Evolutionary conservation across 2,888 invertebrate species (phyloP), one percentile per base, ranked within the genome.

Genomic region (Pandemis heparana): DNA sequence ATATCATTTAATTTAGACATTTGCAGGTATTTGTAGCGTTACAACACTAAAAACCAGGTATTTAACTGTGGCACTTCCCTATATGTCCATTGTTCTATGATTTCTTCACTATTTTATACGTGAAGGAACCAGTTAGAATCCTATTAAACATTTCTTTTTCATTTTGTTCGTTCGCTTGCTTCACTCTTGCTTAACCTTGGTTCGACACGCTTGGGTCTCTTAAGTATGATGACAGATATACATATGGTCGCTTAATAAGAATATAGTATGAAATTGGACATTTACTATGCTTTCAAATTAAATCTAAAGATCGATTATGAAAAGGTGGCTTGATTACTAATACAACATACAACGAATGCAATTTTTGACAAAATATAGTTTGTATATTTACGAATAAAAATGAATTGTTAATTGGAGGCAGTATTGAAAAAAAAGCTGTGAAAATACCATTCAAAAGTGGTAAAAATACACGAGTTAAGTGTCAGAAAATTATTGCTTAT

Each of bases 111-210:
- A 51, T 32, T 65, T 43, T 2, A 16, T 53, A 39, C 16, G 41
- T 46, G 64, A 64, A 68, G 62, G 59, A 48, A 73, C 43, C 68
- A 18, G n/a, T 64, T 53, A 61, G 38, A 43, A 16, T 43, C 60
- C 64, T 73, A 23, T 74, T 48, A 60, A 61, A 53, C 61, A 41
- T 59, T 62, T 71, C 41, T 67, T 74, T 73, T 74, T 73, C 64
- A 51, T 79, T 82, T 77, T 63, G 77, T 81, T 82, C 78, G 82
- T 85, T 89, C 82, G 86, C 87, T 88, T 89, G 89, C 88, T 89
- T 89, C 89, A 82, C 87, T 90, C 89, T 87, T 81, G 87, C 89
- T 82, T 88, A 82, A 84, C 79, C 76, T 80, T 83, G 79, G 78
- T 85, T 81, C 71, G 70, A 75, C 80, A 85, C 82, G 89, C 89